phyloP scores from a whole-genome alignment of 2,888 invertebrate genomes.

The Resseliella maxima region DNA sequence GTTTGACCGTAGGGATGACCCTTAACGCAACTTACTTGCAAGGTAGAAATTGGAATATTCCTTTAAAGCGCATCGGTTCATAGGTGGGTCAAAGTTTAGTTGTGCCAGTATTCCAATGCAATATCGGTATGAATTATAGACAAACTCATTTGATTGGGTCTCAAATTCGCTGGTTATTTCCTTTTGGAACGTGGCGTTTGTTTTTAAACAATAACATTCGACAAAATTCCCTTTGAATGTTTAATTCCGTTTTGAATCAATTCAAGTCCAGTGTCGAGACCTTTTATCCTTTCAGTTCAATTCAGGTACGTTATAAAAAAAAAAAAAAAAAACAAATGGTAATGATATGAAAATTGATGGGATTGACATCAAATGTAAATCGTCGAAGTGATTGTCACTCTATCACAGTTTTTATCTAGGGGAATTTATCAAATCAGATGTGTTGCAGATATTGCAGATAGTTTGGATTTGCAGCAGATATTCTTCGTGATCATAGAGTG shows the following conservation, averaged over 20 bases:
- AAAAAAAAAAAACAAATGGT: not conserved
- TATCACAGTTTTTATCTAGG: too few relatives aligned
- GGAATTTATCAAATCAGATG: too few relatives aligned
- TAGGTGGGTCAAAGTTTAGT: conserved; percentile 53
- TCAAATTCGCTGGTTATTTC: not conserved
- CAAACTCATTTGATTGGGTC: not conserved
- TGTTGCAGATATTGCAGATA: too few relatives aligned
- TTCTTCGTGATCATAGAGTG: too few relatives aligned
- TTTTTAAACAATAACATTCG: too few relatives aligned
- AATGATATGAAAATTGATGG: not conserved
- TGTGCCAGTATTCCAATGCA: not conserved
- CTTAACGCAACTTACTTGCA: not conserved
- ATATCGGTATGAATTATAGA: not conserved
- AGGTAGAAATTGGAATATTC: not conserved
- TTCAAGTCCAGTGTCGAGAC: conserved; percentile 31
- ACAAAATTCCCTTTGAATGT: too few relatives aligned
- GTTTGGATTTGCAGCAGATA: too few relatives aligned
- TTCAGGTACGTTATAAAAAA: not conserved
- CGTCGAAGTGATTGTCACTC: too few relatives aligned
- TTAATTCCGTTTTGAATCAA: not conserved
- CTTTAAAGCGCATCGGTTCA: not conserved
- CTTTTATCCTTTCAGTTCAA: conserved; percentile 1
- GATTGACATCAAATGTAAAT: too few relatives aligned
- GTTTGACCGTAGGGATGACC: not conserved
- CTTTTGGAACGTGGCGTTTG: conserved; percentile 28